Evolutionary conservation across 2,888 invertebrate species (phyloP).

Genomic region (Panzeria rudis): DNA sequence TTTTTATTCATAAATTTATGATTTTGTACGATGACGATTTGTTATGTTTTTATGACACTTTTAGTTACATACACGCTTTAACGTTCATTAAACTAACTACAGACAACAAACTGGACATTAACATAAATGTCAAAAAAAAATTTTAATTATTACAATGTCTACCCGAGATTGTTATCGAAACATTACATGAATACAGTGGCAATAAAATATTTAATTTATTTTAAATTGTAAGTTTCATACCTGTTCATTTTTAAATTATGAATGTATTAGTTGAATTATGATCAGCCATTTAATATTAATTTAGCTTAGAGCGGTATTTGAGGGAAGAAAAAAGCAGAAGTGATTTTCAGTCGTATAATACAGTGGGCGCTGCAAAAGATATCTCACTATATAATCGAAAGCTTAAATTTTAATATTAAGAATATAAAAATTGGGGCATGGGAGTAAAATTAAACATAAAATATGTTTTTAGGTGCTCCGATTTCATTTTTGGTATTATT

Average conservation of each 20-base stretch:
- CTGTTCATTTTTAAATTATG: background rate
- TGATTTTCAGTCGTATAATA: background rate
- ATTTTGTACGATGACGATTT: conserved; percentile 51
- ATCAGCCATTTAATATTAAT: background rate
- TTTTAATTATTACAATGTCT: conserved; percentile 58
- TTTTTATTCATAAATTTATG: conserved; percentile 49
- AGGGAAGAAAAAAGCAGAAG: background rate
- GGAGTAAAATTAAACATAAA: too few species aligned
- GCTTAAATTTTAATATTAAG: too few species aligned
- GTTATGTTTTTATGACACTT: conserved; percentile 56
- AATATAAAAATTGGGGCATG: too few species aligned
- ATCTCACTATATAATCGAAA: too few species aligned
- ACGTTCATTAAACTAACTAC: conserved; percentile 3
- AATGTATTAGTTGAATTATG: conserved; percentile 5
- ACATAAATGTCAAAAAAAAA: conserved; percentile 50
- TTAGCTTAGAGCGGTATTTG: conserved; percentile 5
- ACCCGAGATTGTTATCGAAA: conserved; percentile 57
- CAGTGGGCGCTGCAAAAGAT: background rate
- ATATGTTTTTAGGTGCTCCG: too few species aligned
- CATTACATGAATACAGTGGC: conserved; percentile 72
- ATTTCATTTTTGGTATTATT: too few species aligned
- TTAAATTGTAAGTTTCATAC: conserved; percentile 78
- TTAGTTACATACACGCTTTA: background rate
- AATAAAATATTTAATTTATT: conserved; percentile 67
- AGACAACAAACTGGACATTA: conserved; percentile 16